Percentiles rank a stretch among this genome's conserved stretches.
Conservation (phyloP, 2,113 vertebrate genomes). For the cattle (Bos taurus) region DNA sequence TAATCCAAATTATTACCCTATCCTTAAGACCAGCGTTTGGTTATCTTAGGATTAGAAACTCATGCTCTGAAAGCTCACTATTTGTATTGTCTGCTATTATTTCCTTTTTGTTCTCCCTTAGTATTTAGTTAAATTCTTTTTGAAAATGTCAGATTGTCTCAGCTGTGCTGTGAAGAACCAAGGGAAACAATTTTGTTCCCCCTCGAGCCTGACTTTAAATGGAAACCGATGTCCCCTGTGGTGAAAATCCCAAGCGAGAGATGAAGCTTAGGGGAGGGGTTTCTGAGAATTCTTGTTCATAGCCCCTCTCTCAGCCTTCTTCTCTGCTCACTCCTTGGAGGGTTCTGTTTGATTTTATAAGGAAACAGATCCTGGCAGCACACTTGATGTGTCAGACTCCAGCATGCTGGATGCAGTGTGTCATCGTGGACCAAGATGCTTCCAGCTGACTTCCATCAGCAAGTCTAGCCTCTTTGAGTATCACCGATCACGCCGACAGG, state of each 20-base stretch:
- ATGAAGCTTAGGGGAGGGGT: neutral
- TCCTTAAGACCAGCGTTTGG: neutral
- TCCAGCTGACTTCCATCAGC: neutral
- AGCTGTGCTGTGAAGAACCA: slow-evolving; percentile 31
- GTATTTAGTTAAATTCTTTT: slow-evolving; percentile 43
- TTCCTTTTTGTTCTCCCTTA: slow-evolving; percentile 45
- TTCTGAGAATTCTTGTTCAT: neutral
- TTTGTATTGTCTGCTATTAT: slow-evolving; percentile 27
- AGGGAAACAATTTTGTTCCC: neutral
- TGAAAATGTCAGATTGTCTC: slow-evolving; percentile 47
- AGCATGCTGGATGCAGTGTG: neutral
- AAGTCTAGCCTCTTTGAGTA: neutral
- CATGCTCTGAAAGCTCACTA: neutral
- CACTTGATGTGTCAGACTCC: neutral
- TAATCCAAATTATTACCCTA: neutral
- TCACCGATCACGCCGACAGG: too few relatives aligned
- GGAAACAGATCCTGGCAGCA: neutral
- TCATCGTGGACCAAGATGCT: neutral
- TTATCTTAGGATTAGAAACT: slow-evolving; percentile 35
- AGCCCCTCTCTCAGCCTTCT: neutral
- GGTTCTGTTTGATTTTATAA: neutral
- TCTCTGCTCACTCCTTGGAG: neutral
- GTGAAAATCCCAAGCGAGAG: neutral
- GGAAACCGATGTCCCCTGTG: neutral
- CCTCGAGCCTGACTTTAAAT: neutral